A percentile compares a stretch with the other conserved stretches of the same genome.
Conservation (phyloP, 53 echinoderm and acorn worm species). For the Astropecten irregularis region DNA sequence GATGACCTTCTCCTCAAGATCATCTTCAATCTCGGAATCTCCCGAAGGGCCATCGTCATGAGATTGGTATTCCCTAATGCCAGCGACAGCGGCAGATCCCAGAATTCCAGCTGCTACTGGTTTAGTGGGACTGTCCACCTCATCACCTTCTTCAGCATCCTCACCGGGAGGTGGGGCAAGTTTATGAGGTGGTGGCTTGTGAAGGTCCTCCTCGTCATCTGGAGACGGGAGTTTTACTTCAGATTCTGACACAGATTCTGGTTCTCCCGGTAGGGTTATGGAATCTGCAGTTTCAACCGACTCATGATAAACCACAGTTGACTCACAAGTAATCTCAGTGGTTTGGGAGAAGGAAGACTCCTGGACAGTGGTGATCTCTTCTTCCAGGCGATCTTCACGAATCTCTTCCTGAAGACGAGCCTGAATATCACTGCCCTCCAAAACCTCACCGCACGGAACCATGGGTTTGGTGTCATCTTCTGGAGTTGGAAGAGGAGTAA, state of each 20-base stretch:
- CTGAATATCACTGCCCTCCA: constrained; percentile 45
- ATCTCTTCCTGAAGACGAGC: constrained; percentile 48
- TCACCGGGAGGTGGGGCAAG: constrained; percentile 48
- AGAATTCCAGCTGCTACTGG: constrained; percentile 51
- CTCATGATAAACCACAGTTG: constrained; percentile 21
- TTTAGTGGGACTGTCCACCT: constrained; percentile 91
- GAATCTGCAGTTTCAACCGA: constrained; percentile 77
- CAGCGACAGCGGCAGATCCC: constrained; percentile 1
- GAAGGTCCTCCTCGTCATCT: constrained; percentile 48
- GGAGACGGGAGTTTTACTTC: constrained; percentile 77
- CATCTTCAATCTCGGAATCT: constrained; percentile 16
- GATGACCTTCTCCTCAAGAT: neutral
- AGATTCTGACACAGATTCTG: constrained; percentile 73
- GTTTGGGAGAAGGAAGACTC: constrained; percentile 8
- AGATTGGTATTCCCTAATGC: neutral
- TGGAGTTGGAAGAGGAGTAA: constrained; percentile 44
- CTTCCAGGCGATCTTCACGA: constrained; percentile 13
- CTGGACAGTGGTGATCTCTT: neutral
- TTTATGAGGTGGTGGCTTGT: constrained; percentile 62
- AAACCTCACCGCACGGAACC: constrained; percentile 2
- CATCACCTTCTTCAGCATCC: constrained; percentile 65
- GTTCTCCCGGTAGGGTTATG: constrained; percentile 72
- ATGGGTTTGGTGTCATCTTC: constrained; percentile 32
- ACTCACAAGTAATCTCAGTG: constrained; percentile 29
- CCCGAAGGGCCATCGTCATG: constrained; percentile 10